Evolutionary conservation across 2,797 vertebrate genomes (phyloP), one percentile per base, ranked within the genome.

Genomic region (Crax fasciolata): DNA sequence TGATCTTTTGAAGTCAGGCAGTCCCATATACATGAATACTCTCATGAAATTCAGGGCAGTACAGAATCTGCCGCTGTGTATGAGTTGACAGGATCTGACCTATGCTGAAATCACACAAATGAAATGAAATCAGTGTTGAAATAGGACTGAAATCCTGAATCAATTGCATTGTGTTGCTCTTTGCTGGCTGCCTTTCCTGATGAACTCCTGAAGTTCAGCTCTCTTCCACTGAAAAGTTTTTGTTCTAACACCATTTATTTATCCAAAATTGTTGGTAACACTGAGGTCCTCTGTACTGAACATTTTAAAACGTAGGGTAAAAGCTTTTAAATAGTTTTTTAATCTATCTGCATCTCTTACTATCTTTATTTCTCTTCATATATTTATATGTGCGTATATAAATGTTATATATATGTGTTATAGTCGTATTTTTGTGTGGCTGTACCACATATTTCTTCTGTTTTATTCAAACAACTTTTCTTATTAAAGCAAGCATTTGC

Each of bases 341-440:
- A 32, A 15, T 54, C 28, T 76, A 3, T 73, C 17, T 70, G 17
- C 21, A 27, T 41, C 32, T 79, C 46, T 68, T 51, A 48, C 68
- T 78, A 3, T 54, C 5, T 72, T 8, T 48, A 6, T 48, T 27
- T 52, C 20, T n/a, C 58, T 16, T 6, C 11, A 25, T 24, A 46
- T 7, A 2, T 6, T 2, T 35, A 9, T 49, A 9, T 63, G 15
- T 30, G 9, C 28, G 16, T 30, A n/a, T 49, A 30, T 5, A 43
- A 15, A 43, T 10, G 15, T 43, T 12, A 24, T 16, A 59, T 2
- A 39, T 6, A 1, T 6, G 16, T 35, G 35, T 35, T 1, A 16
- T 2, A 12, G 8, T 20, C 17, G 1, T 2, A n/a, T 39, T n/a
- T 35, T 30, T 63, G 9, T 17, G 13, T 35, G 3, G n/a, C 13